Evolutionary conservation across 2,797 vertebrate genomes (phyloP), one percentile per base, ranked within the genome.

Genomic region (Danio tinwini): DNA sequence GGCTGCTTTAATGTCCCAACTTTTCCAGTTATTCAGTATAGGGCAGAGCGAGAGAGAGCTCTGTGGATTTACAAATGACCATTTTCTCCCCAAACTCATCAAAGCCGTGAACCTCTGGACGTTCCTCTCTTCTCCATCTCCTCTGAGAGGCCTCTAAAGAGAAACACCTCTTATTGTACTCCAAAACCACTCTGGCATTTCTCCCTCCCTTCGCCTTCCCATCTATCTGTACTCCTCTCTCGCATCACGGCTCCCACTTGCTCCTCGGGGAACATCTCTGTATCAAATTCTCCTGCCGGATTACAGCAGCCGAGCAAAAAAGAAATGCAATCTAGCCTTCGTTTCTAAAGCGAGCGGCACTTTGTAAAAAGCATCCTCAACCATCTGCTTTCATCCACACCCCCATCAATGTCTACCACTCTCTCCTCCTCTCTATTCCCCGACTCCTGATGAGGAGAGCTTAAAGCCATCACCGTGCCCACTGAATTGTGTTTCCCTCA

Each of bases 381-480:
- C 87, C 90, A 68, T 81, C 82, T 88, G 85, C 89, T 91, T 92
- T 92, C 91, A 91, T 92, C 90, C 91, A 81, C 89, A 83, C 86
- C 85, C 63, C 79, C 70, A 45, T 77, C 65, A 55, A 58, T 58
- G 69, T 68, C 71, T 49, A 73, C 55, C 62, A 74, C 29, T 59
- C 50, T 67, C 56, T 64, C 65, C 40, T 68, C 7, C 68, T 59
- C 68, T 79, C 19, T 91, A 92, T 92, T 93, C 91, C 92, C 92
- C 83, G 78, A 84, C 80, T 90, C 89, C 89, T 91, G 89, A 92
- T 90, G 90, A 89, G 87, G 88, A 89, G 90, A 88, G 89, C 90
- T 94, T 92, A 92, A 91, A 93, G 91, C 90, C 90, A 92, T 93
- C 90, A 90, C 90, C 87, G 88, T 90, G 83, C 88, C 89, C 86